phyloP scores from a whole-genome alignment of 2,888 invertebrate species.

The Gasteruption jaculator region DNA sequence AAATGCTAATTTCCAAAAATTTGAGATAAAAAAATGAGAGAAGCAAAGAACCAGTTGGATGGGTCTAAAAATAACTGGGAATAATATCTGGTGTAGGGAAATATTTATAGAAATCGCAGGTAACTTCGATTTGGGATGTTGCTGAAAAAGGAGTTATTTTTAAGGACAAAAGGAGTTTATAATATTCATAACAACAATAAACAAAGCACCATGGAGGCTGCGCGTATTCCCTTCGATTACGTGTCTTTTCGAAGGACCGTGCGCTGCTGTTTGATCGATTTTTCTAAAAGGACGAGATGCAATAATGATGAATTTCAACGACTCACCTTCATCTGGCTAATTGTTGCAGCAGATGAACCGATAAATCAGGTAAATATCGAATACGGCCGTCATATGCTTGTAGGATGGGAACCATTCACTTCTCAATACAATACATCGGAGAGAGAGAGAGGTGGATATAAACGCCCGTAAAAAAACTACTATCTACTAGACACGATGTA shows the following conservation, averaged over 20 bases:
- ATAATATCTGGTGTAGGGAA: too few species aligned
- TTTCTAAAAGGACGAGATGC: background rate
- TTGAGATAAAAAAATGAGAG: too few species aligned
- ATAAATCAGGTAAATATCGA: conserved; percentile 16
- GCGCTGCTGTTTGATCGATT: conserved; percentile 5
- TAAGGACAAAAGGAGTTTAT: conserved; percentile 6
- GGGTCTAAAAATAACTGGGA: too few species aligned
- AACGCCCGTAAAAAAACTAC: too few species aligned
- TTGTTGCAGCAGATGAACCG: conserved; percentile 21
- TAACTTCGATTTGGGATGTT: conserved; percentile 2
- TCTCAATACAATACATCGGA: too few species aligned
- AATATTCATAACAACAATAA: conserved; percentile 29
- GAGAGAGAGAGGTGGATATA: too few species aligned
- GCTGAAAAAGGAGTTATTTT: background rate
- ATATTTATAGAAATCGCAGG: too few species aligned
- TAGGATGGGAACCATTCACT: too few species aligned
- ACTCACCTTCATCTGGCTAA: conserved; percentile 33
- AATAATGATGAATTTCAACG: background rate
- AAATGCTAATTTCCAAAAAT: too few species aligned
- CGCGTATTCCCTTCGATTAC: conserved; percentile 20
- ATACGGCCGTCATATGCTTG: conserved; percentile 31
- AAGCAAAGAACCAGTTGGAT: too few species aligned
- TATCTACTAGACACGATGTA: too few species aligned
- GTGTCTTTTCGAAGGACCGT: conserved; percentile 22
- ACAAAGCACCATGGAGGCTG: conserved; percentile 28